These are phyloP conservation scores for Diachasma alloeum DNA, from an alignment of 1,140 invertebrate species.

Conservation along the genomic window DNA sequence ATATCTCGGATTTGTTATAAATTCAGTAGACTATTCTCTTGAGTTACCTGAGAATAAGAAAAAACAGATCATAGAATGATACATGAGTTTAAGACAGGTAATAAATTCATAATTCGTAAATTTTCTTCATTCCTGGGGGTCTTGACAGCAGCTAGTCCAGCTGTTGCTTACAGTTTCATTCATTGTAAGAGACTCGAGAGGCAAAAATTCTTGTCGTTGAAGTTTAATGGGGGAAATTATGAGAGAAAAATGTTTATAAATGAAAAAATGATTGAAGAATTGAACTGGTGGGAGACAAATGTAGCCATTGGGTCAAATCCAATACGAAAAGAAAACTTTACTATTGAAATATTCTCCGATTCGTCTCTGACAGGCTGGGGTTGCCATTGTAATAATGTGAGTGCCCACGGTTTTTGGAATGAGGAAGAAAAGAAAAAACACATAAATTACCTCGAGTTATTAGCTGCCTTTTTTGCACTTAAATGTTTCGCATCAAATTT, in stretches of 20 bases:
- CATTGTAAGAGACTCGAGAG: conserved; percentile 24
- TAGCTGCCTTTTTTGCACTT: conserved; percentile 24
- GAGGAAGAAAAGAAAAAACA: conserved; percentile 32
- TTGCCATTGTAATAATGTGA: conserved; percentile 27
- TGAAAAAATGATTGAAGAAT: background rate
- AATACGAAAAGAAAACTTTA: conserved; percentile 1
- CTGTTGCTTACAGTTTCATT: conserved; percentile 12
- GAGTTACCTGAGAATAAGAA: conserved; percentile 8
- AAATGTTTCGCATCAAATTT: conserved; percentile 15
- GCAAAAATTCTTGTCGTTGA: background rate
- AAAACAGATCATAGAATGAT: conserved; percentile 1
- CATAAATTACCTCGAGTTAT: conserved; percentile 38
- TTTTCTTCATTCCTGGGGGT: conserved; percentile 22
- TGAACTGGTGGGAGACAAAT: conserved; percentile 1
- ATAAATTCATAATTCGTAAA: conserved; percentile 17
- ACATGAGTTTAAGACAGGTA: background rate
- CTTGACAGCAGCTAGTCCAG: conserved; percentile 12
- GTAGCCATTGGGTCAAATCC: conserved; percentile 4
- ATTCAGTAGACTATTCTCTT: conserved; percentile 6
- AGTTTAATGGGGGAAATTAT: background rate
- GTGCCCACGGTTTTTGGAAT: conserved; percentile 37
- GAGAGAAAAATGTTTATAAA: conserved; percentile 1
- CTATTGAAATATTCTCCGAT: conserved; percentile 43
- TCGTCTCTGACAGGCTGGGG: conserved; percentile 43
- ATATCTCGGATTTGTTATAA: conserved; percentile 25